These are phyloP conservation scores for Apodemus agrarius DNA, from an alignment of 2,797 vertebrate genomes.

Conservation along the genomic window DNA sequence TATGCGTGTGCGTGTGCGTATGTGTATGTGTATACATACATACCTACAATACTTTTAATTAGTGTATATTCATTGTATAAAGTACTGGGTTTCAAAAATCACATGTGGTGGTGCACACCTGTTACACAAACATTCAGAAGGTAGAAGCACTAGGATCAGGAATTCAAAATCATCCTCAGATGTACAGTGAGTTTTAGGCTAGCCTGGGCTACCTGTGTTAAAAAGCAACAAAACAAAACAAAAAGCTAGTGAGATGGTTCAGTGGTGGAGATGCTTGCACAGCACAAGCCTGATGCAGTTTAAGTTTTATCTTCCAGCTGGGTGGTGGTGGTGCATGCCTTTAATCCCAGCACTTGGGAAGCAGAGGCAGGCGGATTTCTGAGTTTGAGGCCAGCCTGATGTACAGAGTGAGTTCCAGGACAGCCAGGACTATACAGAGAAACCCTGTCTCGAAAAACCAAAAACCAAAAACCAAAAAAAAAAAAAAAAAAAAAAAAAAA, in stretches of 20 bases:
- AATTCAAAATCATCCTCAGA: background rate
- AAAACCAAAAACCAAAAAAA: too few relatives aligned
- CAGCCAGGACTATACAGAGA: too few relatives aligned
- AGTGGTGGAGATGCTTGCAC: background rate
- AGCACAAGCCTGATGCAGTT: background rate
- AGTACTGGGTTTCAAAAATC: background rate
- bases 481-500: too few relatives aligned
- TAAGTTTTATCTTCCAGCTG: background rate
- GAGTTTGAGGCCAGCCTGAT: too few relatives aligned
- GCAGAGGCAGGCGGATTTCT: too few relatives aligned
- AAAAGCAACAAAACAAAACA: background rate
- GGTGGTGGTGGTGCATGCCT: too few relatives aligned
- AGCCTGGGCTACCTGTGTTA: background rate
- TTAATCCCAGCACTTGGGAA: too few relatives aligned
- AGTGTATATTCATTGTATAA: background rate
- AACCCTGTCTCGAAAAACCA: too few relatives aligned
- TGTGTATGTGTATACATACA: too few relatives aligned
- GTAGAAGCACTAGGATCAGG: background rate
- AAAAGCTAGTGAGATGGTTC: background rate
- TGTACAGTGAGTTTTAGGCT: background rate
- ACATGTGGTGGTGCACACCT: background rate
- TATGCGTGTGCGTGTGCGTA: too few relatives aligned
- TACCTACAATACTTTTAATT: background rate
- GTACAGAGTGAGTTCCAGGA: too few relatives aligned
- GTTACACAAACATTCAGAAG: background rate